Base-by-base conservation (phyloP, 1,140 invertebrate species). In the Drosophila equinoxialis region DNA sequence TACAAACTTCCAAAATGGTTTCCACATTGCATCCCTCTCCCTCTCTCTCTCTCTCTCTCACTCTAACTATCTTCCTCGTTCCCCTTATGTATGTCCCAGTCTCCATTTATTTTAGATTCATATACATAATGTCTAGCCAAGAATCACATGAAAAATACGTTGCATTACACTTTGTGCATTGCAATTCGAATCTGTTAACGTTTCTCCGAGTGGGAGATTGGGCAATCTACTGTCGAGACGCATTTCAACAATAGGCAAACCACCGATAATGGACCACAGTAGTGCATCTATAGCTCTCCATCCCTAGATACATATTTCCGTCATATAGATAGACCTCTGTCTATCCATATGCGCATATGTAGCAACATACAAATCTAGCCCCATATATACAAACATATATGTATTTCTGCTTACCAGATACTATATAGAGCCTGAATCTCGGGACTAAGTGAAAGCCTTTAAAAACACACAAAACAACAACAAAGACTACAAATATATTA, bases 211-310 rank as follows among this genome's bases (percentile, higher is more conserved):
- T 39, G 37, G 8, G 10, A 2, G 37, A 11, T 11, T 13, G 8
- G 10, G 11, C 37, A 11, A 39, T 39, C 37, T 39, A 39, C 4
- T 39, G 37, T 39, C 37, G 3, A 23, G 20, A 71, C 65, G 51
- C 65, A 60, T 68, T 42, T 59, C 68, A 57, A 30, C 13, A 33
- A 30, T 13, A 33, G 23, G 68, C 57, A 77, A 74, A 74, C 74
- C 74, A 77, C 74, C 74, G 74, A 77, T 74, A 74, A 74, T 67
- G 74, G 74, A 77, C 74, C 74, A 77, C 61, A 63, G 51, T 74
- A 74, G 74, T 74, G 71, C 73, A 67, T 67, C 45, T 23, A 20
- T 23, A 51, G 57, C 45, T 42, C 17, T 65, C n/a, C 35, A 26
- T 42, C 35, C 20, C 8, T 8, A 6, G 11, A 39, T 39, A 39